Evolutionary conservation across 2,797 vertebrate species (phyloP), one percentile per base, ranked within the genome.

Genomic region (Sternotherus odoratus): DNA sequence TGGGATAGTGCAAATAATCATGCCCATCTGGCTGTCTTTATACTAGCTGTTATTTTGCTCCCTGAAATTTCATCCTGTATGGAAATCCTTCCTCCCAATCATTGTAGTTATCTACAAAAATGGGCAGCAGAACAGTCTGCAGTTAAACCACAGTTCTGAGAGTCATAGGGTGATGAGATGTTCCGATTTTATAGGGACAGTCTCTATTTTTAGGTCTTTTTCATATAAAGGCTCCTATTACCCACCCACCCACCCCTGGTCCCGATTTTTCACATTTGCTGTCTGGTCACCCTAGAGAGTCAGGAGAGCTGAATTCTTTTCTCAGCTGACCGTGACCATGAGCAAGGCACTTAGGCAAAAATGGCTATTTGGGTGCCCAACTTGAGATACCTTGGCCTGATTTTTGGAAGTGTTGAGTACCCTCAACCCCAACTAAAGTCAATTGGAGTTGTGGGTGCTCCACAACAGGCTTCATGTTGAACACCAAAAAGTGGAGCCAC

Each of bases 351-450:
- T 54, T 46, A 21, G 4, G 6, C 5, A 13, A n/a, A 53, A 78
- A 75, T 21, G 0, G 1, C 56, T 0, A 13, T 46, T 43, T 74
- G 19, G 12, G 19, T 51, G 10, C 30, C 6, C 46, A 48, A 72
- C 21, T 39, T 77, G 26, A 87, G 72, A 30, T 87, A 51, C 39
- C 13, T 91, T 82, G 79, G 11, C 17, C 11, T n/a, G 63, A 84
- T 6, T 46, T 84, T 51, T 19, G 43, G 49, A 84, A 86, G 66
- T 7, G 4, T 5, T 80, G 23, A 2, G 39, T 80, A 54, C 79
- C 87, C 79, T 69, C 74, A 48, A 56, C 39, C 15, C 72, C 43
- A 30, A 48, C 17, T 48, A 48, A 46, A 48, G 43, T 48, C 24
- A 75, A 10, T 75, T 26, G 13, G 24, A 75, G 26, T 48, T 75